These are phyloP conservation scores for Caenorhabditis afra DNA, from an alignment of 2,888 invertebrate species.

Conservation along the genomic window DNA sequence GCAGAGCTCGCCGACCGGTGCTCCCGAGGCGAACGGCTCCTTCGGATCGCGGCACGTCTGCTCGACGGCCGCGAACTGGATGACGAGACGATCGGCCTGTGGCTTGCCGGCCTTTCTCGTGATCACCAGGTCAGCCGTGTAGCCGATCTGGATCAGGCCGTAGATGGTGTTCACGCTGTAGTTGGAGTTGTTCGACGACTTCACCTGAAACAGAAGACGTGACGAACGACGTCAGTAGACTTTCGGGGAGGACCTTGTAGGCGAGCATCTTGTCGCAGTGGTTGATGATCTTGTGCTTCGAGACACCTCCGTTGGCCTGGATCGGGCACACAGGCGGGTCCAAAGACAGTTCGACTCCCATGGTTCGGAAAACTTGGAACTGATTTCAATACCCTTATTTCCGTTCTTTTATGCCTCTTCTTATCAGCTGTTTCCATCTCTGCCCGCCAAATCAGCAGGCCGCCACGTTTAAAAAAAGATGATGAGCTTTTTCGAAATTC, in stretches of 20 bases:
- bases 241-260: too few species aligned
- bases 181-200: constrained; percentile 73
- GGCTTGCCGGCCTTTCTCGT: constrained; percentile 59
- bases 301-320: constrained; percentile 70
- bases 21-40: constrained; percentile 46
- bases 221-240: constrained; percentile 8
- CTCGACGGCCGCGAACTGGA: constrained; percentile 58
- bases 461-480: too few species aligned
- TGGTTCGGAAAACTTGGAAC: constrained; percentile 1
- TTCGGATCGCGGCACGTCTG: constrained; percentile 55
- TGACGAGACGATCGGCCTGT: constrained; percentile 57
- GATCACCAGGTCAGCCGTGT: constrained; percentile 59
- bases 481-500: not conserved
- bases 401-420: not conserved
- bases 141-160: constrained; percentile 61
- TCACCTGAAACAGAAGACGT: constrained; percentile 51
- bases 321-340: constrained; percentile 72
- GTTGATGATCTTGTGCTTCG: constrained; percentile 73
- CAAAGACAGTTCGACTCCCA: constrained; percentile 60
- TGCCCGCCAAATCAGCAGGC: too few species aligned
- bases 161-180: constrained; percentile 60
- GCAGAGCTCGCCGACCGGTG: constrained; percentile 47
- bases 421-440: not conserved
- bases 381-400: not conserved
- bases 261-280: constrained; percentile 70